Evolutionary conservation across 2,113 vertebrate genomes (phyloP).

Genomic region (Desmodus rotundus): DNA sequence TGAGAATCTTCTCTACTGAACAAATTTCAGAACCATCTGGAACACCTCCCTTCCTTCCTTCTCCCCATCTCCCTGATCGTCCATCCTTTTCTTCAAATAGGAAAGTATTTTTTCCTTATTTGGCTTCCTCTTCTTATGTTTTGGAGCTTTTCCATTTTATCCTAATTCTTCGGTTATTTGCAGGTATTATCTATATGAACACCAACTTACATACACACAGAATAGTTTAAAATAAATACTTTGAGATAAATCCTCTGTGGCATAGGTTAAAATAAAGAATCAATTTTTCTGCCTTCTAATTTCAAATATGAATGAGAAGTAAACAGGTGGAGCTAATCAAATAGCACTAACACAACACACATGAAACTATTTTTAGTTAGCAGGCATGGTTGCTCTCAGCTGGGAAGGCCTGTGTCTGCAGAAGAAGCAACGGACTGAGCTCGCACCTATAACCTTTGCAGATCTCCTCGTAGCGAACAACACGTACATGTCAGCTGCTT

Average conservation of each 20-base stretch:
- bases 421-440: conserved; percentile 1
- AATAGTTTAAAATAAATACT: background rate
- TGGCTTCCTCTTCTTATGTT: conserved; percentile 12
- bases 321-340: background rate
- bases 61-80: conserved; percentile 31
- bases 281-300: background rate
- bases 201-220: background rate
- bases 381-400: background rate
- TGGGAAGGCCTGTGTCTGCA: background rate
- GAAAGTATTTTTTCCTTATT: conserved; percentile 19
- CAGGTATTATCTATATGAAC: background rate
- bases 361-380: background rate
- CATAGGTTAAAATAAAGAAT: background rate
- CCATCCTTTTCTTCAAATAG: conserved; percentile 36
- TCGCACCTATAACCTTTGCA: background rate
- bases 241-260: background rate
- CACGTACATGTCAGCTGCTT: background rate
- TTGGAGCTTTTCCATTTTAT: background rate
- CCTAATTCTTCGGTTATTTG: conserved; percentile 30
- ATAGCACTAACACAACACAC: too few species aligned
- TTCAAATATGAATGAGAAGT: conserved; percentile 6
- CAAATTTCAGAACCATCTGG: conserved; percentile 66
- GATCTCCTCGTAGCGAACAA: background rate
- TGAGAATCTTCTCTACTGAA: conserved; percentile 63
- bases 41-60: conserved; percentile 62